phyloP scores from a whole-genome alignment of 2,113 vertebrate genomes.

The Peucedramus taeniatus region DNA sequence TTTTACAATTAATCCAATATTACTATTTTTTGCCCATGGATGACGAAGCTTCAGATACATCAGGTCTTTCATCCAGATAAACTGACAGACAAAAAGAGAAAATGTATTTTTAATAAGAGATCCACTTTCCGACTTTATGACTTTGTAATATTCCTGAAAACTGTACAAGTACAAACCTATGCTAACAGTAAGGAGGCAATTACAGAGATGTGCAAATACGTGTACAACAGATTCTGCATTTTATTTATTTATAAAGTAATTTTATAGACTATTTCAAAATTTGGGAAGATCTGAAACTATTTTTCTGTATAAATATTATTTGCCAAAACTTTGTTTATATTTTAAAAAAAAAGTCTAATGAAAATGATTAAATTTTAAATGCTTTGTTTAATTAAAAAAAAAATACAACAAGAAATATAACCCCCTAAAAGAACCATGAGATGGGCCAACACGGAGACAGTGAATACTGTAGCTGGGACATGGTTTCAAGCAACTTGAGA shows the following conservation, averaged over 20 bases:
- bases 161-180: constrained; percentile 70
- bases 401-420: constrained; percentile 7
- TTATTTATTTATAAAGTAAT: constrained; percentile 86
- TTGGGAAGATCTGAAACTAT: constrained; percentile 83
- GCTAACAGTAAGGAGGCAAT: constrained; percentile 75
- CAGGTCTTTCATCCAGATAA: constrained; percentile 68
- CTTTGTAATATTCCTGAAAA: constrained; percentile 76
- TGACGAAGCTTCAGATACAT: constrained; percentile 68
- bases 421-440: constrained; percentile 72
- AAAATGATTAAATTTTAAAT: constrained; percentile 78
- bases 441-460: constrained; percentile 71
- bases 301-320: constrained; percentile 85
- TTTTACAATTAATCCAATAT: constrained; percentile 71
- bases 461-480: constrained; percentile 63
- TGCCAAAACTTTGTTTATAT: constrained; percentile 85
- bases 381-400: constrained; percentile 76
- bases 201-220: constrained; percentile 78
- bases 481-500: constrained; percentile 58
- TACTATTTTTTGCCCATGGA: constrained; percentile 76
- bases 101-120: constrained; percentile 81
- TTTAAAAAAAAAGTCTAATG: constrained; percentile 75
- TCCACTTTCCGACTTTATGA: constrained; percentile 75
- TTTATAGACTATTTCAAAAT: constrained; percentile 82
- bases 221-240: constrained; percentile 82
- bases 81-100: constrained; percentile 70